Evolutionary conservation across 2,888 invertebrate species (phyloP).

Genomic region (Capitulum mitella): DNA sequence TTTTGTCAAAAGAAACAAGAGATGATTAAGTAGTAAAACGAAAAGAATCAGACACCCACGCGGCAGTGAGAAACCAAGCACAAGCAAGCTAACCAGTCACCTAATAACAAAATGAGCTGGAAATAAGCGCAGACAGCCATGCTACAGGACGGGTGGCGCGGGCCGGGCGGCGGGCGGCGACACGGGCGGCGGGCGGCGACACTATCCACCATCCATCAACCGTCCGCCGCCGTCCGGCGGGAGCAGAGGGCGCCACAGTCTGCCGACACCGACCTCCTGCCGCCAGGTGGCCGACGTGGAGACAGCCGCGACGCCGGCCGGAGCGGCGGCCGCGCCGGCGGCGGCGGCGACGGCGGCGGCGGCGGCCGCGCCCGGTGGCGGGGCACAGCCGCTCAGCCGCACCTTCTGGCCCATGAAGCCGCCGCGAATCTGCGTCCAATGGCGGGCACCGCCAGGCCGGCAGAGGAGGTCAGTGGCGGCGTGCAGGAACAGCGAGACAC

Average conservation of each 20-base stretch:
- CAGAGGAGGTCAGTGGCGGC: background rate
- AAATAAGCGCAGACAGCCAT: too few relatives aligned
- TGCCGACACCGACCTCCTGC: background rate
- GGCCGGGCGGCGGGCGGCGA: too few relatives aligned
- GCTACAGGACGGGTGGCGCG: too few relatives aligned
- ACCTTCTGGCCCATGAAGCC: slow-evolving; percentile 18
- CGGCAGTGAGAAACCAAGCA: too few relatives aligned
- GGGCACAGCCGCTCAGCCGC: background rate
- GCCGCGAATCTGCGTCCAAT: background rate
- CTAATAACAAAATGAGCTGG: too few relatives aligned
- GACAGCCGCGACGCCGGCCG: background rate
- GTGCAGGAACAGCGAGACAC: background rate
- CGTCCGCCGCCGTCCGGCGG: too few relatives aligned
- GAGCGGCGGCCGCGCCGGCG: background rate
- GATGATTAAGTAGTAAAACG: too few relatives aligned
- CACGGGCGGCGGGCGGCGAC: too few relatives aligned
- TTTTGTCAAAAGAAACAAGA: too few relatives aligned
- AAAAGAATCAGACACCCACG: too few relatives aligned
- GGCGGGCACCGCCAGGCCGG: background rate
- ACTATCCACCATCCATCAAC: too few relatives aligned
- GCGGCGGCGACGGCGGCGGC: background rate
- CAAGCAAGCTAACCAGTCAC: too few relatives aligned
- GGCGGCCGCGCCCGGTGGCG: background rate
- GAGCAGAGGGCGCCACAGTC: background rate
- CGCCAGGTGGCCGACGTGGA: slow-evolving; percentile 17